A percentile compares a stretch with the other conserved stretches of the same genome.
phyloP scores from a whole-genome alignment of 2,797 vertebrate species.

The Sebastes itinus region DNA sequence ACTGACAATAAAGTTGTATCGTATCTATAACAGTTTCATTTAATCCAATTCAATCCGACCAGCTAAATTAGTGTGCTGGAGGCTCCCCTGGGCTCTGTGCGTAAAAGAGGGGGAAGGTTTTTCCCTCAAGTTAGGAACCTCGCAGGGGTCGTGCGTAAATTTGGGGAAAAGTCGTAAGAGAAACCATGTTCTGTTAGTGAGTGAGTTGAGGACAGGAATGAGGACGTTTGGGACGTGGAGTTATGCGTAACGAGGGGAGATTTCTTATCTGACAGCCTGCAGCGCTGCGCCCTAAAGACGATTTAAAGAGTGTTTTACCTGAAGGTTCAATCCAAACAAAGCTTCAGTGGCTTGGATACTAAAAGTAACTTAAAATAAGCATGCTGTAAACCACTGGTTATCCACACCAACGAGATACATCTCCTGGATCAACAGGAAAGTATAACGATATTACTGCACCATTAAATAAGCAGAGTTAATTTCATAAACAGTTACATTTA shows the following conservation, averaged over 20 bases:
- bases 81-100: background rate
- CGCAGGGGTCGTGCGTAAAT: background rate
- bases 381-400: background rate
- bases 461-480: too few species aligned
- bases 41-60: background rate
- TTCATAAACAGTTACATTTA: too few species aligned
- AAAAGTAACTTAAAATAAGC: background rate
- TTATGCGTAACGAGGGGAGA: conserved; percentile 29
- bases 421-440: conserved; percentile 17
- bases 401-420: rapidly evolving
- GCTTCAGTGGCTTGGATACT: background rate
- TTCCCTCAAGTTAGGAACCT: background rate
- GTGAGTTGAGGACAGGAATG: background rate
- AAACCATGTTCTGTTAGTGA: background rate
- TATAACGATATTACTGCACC: too few species aligned
- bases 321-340: background rate
- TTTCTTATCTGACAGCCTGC: conserved; percentile 73
- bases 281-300: conserved; percentile 35
- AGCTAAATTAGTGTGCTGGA: background rate
- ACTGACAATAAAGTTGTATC: too few species aligned
- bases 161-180: background rate
- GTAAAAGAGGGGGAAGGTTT: background rate
- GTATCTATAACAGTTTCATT: background rate
- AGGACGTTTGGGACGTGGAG: conserved; percentile 21
- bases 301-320: background rate